A percentile compares a stretch with the other conserved stretches of the same genome.
Conservation (phyloP, 2,797 vertebrate genomes). For the Sciaenops ocellatus region DNA sequence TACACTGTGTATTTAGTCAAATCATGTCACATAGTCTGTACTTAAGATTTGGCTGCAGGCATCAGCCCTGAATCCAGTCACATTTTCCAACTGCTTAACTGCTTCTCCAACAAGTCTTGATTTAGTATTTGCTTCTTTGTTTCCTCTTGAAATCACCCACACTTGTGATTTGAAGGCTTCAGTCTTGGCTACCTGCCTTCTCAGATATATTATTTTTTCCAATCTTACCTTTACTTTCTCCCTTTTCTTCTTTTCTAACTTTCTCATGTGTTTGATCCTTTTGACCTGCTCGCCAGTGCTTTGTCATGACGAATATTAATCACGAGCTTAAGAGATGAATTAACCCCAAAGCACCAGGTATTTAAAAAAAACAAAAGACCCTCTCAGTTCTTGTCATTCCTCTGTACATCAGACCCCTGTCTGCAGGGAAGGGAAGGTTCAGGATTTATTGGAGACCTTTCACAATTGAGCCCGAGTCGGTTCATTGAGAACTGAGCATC, state of each 20-base stretch:
- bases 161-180: constrained; percentile 66
- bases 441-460: constrained; percentile 34
- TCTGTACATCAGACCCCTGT: constrained; percentile 46
- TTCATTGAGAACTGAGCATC: not conserved
- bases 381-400: constrained; percentile 42
- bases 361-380: constrained; percentile 65
- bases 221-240: constrained; percentile 57
- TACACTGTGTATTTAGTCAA: constrained; percentile 42
- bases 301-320: constrained; percentile 86
- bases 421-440: constrained; percentile 63
- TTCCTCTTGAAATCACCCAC: constrained; percentile 52
- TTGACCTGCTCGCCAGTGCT: constrained; percentile 82
- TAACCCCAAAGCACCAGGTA: constrained; percentile 85
- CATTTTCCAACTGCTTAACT: constrained; percentile 33
- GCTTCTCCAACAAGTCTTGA: constrained; percentile 41
- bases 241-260: constrained; percentile 77
- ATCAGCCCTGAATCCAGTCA: constrained; percentile 29
- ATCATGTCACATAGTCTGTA: constrained; percentile 59
- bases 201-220: constrained; percentile 46
- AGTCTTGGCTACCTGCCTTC: constrained; percentile 58
- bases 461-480: constrained; percentile 2
- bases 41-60: constrained; percentile 54
- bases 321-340: constrained; percentile 86
- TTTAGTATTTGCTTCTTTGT: constrained; percentile 54
- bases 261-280: constrained; percentile 83